phyloP scores from a whole-genome alignment of 2,888 invertebrate species.

The Stegophylla sp. region DNA sequence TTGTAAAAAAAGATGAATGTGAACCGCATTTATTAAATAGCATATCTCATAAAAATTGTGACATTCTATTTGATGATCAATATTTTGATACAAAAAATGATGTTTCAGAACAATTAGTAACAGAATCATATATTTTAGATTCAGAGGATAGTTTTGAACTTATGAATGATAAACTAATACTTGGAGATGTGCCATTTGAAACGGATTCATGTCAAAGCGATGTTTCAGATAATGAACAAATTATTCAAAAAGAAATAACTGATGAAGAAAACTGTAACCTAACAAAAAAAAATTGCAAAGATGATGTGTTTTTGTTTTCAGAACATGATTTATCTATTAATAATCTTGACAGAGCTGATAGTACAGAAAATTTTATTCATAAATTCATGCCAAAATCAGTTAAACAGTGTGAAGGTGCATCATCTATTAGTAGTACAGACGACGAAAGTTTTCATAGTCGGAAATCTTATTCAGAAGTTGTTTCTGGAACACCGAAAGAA shows the following conservation, averaged over 20 bases:
- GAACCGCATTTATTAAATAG: constrained; percentile 23
- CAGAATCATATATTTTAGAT: constrained; percentile 16
- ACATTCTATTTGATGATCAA: constrained; percentile 22
- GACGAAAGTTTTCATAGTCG: constrained; percentile 38
- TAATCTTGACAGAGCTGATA: constrained; percentile 14
- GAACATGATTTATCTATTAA: neutral
- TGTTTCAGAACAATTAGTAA: neutral
- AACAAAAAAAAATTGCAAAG: neutral
- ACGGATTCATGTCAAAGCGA: constrained; percentile 37
- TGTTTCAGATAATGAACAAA: constrained; percentile 34
- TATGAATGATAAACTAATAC: constrained; percentile 54
- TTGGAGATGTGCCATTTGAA: constrained; percentile 52
- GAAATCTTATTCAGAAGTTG: constrained; percentile 48
- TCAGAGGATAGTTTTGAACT: constrained; percentile 44
- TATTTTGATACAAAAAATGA: constrained; percentile 15
- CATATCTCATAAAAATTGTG: constrained; percentile 29
- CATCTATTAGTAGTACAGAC: constrained; percentile 54
- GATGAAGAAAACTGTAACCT: neutral
- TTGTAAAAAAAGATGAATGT: constrained; percentile 43
- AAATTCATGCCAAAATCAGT: constrained; percentile 20
- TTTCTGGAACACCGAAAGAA: constrained; percentile 30
- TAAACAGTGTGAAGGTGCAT: constrained; percentile 8
- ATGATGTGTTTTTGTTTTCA: constrained; percentile 30
- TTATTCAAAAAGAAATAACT: neutral
- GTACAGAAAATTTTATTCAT: constrained; percentile 36